Conservation (phyloP, 2,797 vertebrate species). For the Mareca penelope region DNA sequence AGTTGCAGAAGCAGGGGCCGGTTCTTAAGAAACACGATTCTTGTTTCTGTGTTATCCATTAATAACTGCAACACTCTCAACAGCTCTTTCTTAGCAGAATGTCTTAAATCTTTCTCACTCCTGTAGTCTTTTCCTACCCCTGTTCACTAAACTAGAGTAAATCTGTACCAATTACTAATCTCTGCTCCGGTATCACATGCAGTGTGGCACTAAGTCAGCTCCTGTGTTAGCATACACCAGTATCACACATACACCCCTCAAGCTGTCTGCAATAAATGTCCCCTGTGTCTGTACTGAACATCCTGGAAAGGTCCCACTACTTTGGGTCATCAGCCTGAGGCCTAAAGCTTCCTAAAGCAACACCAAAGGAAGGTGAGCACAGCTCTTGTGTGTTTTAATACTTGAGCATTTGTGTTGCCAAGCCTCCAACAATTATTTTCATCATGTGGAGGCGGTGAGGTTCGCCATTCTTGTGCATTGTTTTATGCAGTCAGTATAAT, state of each 20-base stretch:
- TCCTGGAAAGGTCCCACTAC: not conserved
- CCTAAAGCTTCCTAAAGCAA: accelerated
- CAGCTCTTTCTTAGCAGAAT: not conserved
- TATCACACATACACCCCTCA: not conserved
- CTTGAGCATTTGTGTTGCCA: not conserved
- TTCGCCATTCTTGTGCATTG: not conserved
- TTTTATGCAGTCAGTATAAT: accelerated
- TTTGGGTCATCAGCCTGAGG: not conserved
- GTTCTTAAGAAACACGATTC: not conserved
- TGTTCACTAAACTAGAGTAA: not conserved
- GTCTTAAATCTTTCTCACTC: not conserved
- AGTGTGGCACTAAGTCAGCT: accelerated
- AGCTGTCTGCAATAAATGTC: not conserved
- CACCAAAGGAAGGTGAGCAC: accelerated
- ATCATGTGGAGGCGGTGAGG: accelerated
- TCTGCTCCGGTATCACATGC: accelerated
- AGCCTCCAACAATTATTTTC: not conserved
- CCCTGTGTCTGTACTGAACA: not conserved
- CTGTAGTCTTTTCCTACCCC: not conserved
- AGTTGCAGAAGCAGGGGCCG: not conserved
- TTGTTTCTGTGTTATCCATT: not conserved
- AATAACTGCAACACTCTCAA: not conserved
- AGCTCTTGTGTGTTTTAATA: not conserved
- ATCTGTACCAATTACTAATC: not conserved
- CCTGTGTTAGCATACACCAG: accelerated